Percentiles rank a stretch among this genome's conserved stretches.
Evolutionary conservation across 2,888 invertebrate genomes (phyloP).

Genomic region (Gari tellinella): DNA sequence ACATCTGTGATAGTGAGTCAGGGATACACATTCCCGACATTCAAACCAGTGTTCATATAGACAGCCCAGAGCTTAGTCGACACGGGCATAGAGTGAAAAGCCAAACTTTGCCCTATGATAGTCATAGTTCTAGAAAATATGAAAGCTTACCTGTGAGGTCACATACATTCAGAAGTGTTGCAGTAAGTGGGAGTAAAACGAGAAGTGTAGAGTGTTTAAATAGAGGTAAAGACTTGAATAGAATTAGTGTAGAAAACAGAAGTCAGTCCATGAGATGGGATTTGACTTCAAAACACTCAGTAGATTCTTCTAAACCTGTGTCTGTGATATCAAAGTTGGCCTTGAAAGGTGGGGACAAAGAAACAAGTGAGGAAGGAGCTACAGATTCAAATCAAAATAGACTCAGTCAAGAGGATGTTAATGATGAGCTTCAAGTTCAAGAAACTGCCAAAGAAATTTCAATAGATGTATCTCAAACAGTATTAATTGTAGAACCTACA

Average conservation of each 20-base stretch:
- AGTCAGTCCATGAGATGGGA: conserved; percentile 50
- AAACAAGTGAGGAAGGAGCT: too few relatives aligned
- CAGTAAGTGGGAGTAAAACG: conserved; percentile 27
- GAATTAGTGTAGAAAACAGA: conserved; percentile 22
- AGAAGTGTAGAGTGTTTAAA: conserved; percentile 51
- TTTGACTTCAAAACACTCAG: not conserved
- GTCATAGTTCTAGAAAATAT: conserved; percentile 51
- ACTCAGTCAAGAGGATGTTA: not conserved
- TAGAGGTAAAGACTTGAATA: conserved; percentile 13
- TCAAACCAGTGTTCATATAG: conserved; percentile 7
- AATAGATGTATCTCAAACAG: not conserved
- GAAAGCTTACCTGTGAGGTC: conserved; percentile 64
- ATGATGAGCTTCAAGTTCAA: too few relatives aligned
- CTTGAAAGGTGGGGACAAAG: too few relatives aligned
- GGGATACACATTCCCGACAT: conserved; percentile 47
- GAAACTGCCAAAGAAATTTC: too few relatives aligned
- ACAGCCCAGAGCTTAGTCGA: conserved; percentile 33
- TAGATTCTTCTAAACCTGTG: conserved; percentile 15
- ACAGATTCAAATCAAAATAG: conserved; percentile 26
- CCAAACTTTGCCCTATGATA: conserved; percentile 65
- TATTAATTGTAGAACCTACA: not conserved
- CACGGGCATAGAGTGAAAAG: conserved; percentile 49
- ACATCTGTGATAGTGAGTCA: conserved; percentile 52
- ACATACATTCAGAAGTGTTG: conserved; percentile 47
- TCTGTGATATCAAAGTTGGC: conserved; percentile 27